Evolutionary conservation across 2,113 vertebrate genomes (phyloP).

Genomic region (Hippocampus mohnikei): DNA sequence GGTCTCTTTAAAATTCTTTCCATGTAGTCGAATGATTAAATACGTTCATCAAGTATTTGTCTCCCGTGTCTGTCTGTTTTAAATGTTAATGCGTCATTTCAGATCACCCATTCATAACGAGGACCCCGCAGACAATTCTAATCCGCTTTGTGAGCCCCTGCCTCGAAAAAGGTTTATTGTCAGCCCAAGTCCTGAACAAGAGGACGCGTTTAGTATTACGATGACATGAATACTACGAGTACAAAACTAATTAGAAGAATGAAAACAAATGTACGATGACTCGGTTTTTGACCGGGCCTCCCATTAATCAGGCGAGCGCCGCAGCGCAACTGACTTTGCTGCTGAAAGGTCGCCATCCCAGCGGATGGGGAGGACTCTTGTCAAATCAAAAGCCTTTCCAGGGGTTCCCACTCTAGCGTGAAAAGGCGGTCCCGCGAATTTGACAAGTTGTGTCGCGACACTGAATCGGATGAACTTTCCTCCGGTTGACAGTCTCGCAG

Average conservation of each 20-base stretch:
- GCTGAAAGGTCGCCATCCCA: neutral
- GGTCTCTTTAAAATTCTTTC: neutral
- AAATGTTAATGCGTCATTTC: constrained; percentile 4
- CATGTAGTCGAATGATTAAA: neutral
- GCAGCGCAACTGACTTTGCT: neutral
- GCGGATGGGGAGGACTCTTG: neutral
- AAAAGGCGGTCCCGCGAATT: constrained; percentile 25
- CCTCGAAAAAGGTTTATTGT: neutral
- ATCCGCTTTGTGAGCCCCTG: neutral
- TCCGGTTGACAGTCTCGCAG: constrained; percentile 36
- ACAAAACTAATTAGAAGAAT: no score
- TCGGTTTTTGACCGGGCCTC: neutral
- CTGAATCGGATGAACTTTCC: constrained; percentile 37
- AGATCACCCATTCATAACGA: neutral
- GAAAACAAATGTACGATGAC: neutral
- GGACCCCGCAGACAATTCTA: neutral
- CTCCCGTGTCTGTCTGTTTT: neutral
- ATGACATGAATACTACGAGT: no score
- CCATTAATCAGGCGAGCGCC: neutral
- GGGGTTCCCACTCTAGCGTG: constrained; percentile 38
- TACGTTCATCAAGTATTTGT: neutral
- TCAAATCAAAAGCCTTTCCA: constrained; percentile 19
- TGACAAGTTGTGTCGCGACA: constrained; percentile 42
- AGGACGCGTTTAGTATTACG: neutral
- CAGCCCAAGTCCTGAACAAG: neutral